Conservation (phyloP, 1,140 invertebrate genomes). For the Batillaria attramentaria region DNA sequence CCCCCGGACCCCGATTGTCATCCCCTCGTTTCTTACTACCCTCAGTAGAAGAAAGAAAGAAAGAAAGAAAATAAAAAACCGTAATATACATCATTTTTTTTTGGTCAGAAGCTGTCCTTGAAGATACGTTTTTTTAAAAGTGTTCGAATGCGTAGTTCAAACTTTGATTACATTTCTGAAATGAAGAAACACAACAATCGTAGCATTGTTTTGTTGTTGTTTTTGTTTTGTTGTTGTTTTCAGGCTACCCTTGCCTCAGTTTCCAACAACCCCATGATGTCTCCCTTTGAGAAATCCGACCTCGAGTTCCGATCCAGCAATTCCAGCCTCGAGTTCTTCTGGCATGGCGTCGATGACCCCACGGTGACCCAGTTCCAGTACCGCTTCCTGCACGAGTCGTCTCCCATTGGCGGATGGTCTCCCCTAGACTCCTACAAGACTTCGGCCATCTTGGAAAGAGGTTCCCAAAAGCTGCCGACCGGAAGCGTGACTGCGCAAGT, state of each 20-base stretch:
- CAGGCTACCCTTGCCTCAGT: constrained; percentile 3
- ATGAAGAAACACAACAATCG: too few species aligned
- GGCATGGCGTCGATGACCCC: neutral
- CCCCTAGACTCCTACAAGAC: neutral
- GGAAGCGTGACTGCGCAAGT: constrained; percentile 1
- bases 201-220: too few species aligned
- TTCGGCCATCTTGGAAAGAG: neutral
- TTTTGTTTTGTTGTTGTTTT: too few species aligned
- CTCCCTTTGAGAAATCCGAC: neutral
- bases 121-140: too few species aligned
- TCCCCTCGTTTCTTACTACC: too few species aligned
- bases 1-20: too few species aligned
- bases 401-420: neutral
- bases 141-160: too few species aligned
- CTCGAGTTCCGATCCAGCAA: neutral
- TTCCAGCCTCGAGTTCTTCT: constrained; percentile 13
- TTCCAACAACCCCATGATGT: constrained; percentile 8
- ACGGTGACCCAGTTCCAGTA: neutral
- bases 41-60: too few species aligned
- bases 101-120: too few species aligned
- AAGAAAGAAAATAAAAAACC: too few species aligned
- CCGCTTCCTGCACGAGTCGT: neutral
- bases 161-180: too few species aligned
- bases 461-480: neutral
- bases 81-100: too few species aligned